Conservation (phyloP, 2,888 invertebrate genomes). For the Scrobipalpa atriplicella region DNA sequence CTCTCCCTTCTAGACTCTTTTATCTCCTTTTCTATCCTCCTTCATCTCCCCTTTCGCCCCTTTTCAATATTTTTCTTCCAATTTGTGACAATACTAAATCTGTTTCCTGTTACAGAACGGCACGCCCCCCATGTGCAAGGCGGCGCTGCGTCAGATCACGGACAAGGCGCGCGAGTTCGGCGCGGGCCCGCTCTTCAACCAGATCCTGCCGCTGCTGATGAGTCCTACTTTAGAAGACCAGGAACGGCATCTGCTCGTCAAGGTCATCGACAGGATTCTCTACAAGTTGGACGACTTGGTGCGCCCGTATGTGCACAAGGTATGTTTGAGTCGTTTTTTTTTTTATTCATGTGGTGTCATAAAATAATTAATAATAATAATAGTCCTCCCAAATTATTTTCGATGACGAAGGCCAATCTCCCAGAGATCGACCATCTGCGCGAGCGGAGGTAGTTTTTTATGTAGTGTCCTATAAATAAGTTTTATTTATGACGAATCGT, state of each 20-base stretch:
- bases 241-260: slow-evolving; percentile 98
- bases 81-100: background rate
- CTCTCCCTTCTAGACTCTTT: background rate
- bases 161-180: slow-evolving; percentile 99
- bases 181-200: slow-evolving; percentile 99
- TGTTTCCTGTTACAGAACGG: slow-evolving; percentile 86
- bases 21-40: background rate
- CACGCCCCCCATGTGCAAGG: slow-evolving; percentile 99
- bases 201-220: slow-evolving; percentile 99
- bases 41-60: background rate
- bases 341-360: background rate
- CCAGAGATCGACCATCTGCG: too few relatives aligned
- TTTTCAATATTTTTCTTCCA: background rate
- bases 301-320: slow-evolving; percentile 99
- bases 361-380: too few relatives aligned
- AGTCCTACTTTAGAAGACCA: slow-evolving; percentile 99
- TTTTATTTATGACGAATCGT: too few relatives aligned
- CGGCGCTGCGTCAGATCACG: slow-evolving; percentile 98
- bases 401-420: too few relatives aligned
- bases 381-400: too few relatives aligned
- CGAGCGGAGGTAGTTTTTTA: too few relatives aligned
- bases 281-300: slow-evolving; percentile 99
- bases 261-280: slow-evolving; percentile 98
- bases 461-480: too few relatives aligned
- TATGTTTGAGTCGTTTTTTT: slow-evolving; percentile 42